Conservation (phyloP, 1,140 invertebrate species). For the Micrasema longulum region DNA sequence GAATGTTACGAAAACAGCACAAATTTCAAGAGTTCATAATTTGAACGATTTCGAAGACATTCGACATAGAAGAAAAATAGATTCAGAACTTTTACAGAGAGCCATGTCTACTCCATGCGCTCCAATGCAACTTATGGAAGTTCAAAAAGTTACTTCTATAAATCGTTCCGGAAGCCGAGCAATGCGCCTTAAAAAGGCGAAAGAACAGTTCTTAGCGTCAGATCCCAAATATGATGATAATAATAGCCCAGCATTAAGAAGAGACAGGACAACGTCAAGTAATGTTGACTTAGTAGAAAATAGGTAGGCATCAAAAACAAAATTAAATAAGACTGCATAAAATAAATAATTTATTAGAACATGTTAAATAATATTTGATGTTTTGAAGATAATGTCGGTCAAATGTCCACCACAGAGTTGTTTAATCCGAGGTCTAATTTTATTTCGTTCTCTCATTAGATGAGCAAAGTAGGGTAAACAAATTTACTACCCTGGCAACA, state of each 20-base stretch:
- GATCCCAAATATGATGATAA: slow-evolving; percentile 19
- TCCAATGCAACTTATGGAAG: slow-evolving; percentile 41
- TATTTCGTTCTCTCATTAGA: too few species aligned
- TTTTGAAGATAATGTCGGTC: too few species aligned
- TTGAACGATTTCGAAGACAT: neutral
- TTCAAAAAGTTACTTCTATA: slow-evolving; percentile 3
- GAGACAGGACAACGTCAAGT: slow-evolving; percentile 37
- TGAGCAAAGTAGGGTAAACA: too few species aligned
- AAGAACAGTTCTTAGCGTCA: slow-evolving; percentile 64
- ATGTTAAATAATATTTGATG: too few species aligned
- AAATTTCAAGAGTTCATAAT: neutral
- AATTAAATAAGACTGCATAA: too few species aligned
- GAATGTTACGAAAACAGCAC: neutral
- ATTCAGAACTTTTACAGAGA: slow-evolving; percentile 42
- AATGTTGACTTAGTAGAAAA: slow-evolving; percentile 53
- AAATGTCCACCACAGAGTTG: too few species aligned
- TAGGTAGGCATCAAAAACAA: slow-evolving; percentile 43
- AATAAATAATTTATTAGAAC: too few species aligned
- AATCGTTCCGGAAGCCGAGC: slow-evolving; percentile 52
- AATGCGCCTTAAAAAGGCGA: slow-evolving; percentile 64
- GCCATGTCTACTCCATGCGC: slow-evolving; percentile 46
- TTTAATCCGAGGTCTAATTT: too few species aligned
- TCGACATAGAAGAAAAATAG: slow-evolving; percentile 47
- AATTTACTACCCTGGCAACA: too few species aligned
- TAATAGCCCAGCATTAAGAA: slow-evolving; percentile 26